Evolutionary conservation across 2,113 vertebrate genomes (phyloP).

Genomic region (Amazona guildingii): DNA sequence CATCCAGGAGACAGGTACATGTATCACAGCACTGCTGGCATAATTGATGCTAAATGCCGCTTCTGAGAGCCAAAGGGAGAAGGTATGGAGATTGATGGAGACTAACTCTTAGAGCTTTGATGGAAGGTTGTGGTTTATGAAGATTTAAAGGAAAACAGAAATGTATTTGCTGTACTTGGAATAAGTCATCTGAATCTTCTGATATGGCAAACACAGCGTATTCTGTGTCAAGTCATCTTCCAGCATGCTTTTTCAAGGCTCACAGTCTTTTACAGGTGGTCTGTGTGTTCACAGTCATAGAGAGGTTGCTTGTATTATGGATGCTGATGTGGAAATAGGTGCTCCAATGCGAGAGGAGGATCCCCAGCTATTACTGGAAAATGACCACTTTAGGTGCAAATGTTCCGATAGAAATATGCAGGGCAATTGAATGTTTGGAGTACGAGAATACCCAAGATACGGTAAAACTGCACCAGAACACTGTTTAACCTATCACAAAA

Average conservation of each 20-base stretch:
- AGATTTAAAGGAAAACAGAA: not conserved
- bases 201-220: not conserved
- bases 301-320: not conserved
- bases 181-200: not conserved
- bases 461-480: not conserved
- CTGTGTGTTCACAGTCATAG: not conserved
- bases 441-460: not conserved
- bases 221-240: not conserved
- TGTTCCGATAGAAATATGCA: not conserved
- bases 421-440: not conserved
- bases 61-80: not conserved
- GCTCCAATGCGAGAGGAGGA: not conserved
- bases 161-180: not conserved
- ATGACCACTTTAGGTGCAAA: not conserved
- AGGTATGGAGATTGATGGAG: not conserved
- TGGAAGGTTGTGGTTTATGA: not conserved
- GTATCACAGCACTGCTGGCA: not conserved
- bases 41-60: not conserved
- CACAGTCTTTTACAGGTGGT: not conserved
- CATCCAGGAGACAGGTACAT: not conserved
- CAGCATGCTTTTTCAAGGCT: not conserved
- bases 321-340: not conserved
- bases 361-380: not conserved
- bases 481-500: not conserved
- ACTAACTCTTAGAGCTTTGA: not conserved